Evolutionary conservation across 2,888 invertebrate species (phyloP).

Genomic region (Drosophila trichaetosa): DNA sequence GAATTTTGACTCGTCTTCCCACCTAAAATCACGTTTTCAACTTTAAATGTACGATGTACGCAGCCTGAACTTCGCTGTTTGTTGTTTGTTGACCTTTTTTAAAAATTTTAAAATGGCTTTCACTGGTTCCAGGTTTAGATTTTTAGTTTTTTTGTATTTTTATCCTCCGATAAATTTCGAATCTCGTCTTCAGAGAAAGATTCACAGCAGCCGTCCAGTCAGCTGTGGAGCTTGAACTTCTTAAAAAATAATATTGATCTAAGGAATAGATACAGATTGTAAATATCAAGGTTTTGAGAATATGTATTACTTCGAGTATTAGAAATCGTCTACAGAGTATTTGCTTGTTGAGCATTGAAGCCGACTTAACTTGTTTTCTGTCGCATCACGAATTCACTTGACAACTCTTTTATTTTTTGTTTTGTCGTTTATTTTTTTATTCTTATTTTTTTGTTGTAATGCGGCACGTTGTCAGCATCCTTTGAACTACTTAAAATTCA

Average conservation of each 20-base stretch:
- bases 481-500: conserved; percentile 77
- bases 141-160: too few relatives aligned
- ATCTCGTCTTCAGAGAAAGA: background rate
- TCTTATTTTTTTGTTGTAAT: conserved; percentile 19
- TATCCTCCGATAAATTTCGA: background rate
- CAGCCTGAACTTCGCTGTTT: too few relatives aligned
- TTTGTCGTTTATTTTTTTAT: background rate
- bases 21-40: too few relatives aligned
- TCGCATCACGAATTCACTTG: conserved; percentile 75
- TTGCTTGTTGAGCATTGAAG: background rate
- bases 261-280: background rate
- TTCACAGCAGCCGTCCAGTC: background rate
- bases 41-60: too few relatives aligned
- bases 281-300: too few relatives aligned
- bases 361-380: conserved; percentile 10
- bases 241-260: background rate
- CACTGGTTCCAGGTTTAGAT: background rate
- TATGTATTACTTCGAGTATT: background rate
- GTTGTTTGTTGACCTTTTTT: background rate
- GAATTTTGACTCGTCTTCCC: too few relatives aligned
- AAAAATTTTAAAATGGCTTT: background rate
- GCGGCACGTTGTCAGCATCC: conserved; percentile 53
- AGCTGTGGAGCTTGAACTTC: background rate
- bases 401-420: conserved; percentile 70
- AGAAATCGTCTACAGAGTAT: conserved; percentile 3